Conservation (phyloP, 2,113 vertebrate species). For the Datnioides undecimradiatus region DNA sequence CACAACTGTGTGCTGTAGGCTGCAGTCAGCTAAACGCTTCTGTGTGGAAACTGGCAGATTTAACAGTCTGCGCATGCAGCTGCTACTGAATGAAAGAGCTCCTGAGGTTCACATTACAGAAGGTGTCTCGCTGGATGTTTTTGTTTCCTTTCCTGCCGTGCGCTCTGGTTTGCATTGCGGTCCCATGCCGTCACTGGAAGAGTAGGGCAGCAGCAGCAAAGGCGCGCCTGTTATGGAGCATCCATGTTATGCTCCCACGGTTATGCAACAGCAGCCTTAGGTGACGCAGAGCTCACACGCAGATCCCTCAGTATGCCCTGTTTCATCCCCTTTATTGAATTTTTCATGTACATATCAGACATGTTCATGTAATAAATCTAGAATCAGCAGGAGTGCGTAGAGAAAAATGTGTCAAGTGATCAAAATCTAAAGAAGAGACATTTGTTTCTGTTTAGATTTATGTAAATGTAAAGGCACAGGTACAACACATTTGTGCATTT, state of each 20-base stretch:
- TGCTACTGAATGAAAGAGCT: neutral
- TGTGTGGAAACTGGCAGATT: slow-evolving; percentile 1
- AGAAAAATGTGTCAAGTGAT: neutral
- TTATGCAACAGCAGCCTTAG: slow-evolving; percentile 55
- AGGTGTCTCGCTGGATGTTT: slow-evolving; percentile 13
- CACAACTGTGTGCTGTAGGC: neutral
- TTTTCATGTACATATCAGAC: neutral
- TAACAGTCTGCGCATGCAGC: neutral
- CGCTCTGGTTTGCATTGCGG: neutral
- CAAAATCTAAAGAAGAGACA: neutral
- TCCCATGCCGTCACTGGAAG: slow-evolving; percentile 10
- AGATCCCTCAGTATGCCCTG: neutral
- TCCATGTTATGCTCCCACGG: slow-evolving; percentile 46
- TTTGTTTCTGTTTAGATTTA: neutral
- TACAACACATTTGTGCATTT: too few relatives aligned
- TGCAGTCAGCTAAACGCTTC: neutral
- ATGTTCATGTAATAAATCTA: neutral
- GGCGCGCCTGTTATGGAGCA: slow-evolving; percentile 40
- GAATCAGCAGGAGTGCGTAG: neutral
- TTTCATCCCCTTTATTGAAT: slow-evolving; percentile 14
- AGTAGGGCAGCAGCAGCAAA: slow-evolving; percentile 22
- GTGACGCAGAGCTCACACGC: slow-evolving; percentile 39
- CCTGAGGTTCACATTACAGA: slow-evolving; percentile 14
- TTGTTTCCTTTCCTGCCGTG: slow-evolving; percentile 20
- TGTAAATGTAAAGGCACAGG: too few relatives aligned